Evolutionary conservation across 1,140 invertebrate species (phyloP).

Genomic region (Pantala flavescens): DNA sequence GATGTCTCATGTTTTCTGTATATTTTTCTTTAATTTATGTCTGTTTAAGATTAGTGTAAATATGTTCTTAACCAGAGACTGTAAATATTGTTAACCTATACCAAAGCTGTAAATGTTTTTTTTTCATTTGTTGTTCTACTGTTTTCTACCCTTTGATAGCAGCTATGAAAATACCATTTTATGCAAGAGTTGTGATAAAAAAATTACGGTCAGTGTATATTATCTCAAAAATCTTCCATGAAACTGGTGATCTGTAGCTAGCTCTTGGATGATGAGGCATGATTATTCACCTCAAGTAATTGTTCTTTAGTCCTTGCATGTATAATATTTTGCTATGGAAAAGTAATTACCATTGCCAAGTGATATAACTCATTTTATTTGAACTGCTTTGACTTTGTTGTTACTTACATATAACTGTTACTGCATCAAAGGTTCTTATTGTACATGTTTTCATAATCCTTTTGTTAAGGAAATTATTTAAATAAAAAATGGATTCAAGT

Average conservation of each 20-base stretch:
- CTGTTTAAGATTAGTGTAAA: background rate
- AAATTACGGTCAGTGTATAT: background rate
- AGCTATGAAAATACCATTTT: background rate
- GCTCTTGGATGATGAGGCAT: background rate
- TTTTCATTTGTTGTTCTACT: background rate
- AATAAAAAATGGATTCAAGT: background rate
- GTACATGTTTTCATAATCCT: background rate
- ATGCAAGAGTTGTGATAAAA: background rate
- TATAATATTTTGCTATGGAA: background rate
- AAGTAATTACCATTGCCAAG: background rate
- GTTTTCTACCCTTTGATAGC: background rate
- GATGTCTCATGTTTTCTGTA: background rate
- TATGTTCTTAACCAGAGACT: background rate
- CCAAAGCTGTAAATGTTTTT: slow-evolving; percentile 5
- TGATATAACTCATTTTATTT: background rate
- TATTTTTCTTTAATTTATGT: background rate
- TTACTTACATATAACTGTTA: background rate
- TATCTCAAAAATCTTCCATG: background rate
- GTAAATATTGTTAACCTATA: background rate
- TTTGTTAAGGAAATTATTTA: background rate
- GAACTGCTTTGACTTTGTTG: background rate
- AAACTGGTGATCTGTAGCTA: background rate
- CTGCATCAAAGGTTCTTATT: background rate
- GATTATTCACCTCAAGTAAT: background rate
- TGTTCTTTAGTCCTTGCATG: background rate